Conservation (phyloP, 2,113 vertebrate species). For the Machaerirhynchus nigripectus region DNA sequence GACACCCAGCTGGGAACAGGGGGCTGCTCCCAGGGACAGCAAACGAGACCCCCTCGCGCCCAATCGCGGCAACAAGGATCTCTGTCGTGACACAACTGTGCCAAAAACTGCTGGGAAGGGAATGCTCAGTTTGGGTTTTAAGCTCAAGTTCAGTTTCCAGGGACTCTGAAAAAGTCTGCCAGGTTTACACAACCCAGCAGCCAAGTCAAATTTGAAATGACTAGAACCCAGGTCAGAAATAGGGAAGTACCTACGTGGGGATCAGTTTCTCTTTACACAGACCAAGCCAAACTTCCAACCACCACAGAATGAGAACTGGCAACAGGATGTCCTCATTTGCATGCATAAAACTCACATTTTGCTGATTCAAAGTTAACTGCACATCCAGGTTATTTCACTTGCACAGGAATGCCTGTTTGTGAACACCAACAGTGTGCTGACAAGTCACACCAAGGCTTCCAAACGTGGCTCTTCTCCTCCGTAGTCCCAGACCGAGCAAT, state of each 20-base stretch:
- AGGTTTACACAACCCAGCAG: background rate
- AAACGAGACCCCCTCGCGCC: background rate
- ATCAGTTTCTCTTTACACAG: constrained; percentile 5
- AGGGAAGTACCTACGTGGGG: constrained; percentile 14
- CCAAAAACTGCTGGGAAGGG: background rate
- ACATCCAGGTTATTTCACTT: background rate
- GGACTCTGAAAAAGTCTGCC: background rate
- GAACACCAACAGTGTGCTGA: background rate
- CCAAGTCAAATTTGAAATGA: background rate
- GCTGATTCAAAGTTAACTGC: constrained; percentile 28
- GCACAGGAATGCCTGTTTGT: background rate
- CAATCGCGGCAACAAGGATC: background rate
- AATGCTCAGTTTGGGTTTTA: background rate
- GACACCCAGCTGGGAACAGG: background rate
- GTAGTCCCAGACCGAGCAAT: background rate
- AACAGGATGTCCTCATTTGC: constrained; percentile 9
- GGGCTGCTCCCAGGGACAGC: background rate
- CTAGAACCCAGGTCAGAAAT: constrained; percentile 21
- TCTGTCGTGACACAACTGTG: background rate
- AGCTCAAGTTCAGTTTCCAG: constrained; percentile 32
- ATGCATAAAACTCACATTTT: constrained; percentile 37
- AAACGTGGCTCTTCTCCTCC: background rate
- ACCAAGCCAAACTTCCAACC: constrained; percentile 49
- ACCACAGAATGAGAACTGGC: constrained; percentile 44
- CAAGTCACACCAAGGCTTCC: background rate